Conservation (phyloP, 2,888 invertebrate genomes). For the Chrysodeixis includens region DNA sequence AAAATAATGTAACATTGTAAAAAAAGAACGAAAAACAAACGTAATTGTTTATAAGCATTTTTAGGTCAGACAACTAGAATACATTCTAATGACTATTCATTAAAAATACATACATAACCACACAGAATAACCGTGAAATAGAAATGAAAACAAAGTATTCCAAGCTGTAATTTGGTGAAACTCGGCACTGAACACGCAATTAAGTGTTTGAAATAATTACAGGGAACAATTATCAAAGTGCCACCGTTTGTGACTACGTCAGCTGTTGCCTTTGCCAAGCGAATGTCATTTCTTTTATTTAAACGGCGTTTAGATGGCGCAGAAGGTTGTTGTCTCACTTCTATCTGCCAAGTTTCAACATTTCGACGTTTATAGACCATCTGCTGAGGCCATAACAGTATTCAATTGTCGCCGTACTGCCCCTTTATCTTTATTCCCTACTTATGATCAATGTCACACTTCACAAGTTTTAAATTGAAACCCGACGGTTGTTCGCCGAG, state of each 20-base stretch:
- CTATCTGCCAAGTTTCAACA: conserved; percentile 74
- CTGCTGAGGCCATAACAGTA: conserved; percentile 65
- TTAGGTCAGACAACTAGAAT: neutral
- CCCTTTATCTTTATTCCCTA: conserved; percentile 63
- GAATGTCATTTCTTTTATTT: conserved; percentile 73
- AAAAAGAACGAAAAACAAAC: conserved; percentile 6
- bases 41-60: conserved; percentile 5
- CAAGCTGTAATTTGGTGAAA: conserved; percentile 68
- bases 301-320: conserved; percentile 57
- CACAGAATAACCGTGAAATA: conserved; percentile 39
- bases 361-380: conserved; percentile 80
- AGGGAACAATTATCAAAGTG: conserved; percentile 75
- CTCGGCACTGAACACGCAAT: conserved; percentile 69
- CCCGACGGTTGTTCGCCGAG: neutral
- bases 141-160: conserved; percentile 58
- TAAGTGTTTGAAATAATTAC: conserved; percentile 76
- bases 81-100: conserved; percentile 11
- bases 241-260: conserved; percentile 68
- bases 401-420: conserved; percentile 63
- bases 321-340: conserved; percentile 69
- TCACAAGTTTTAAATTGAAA: conserved; percentile 21
- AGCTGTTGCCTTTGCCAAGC: conserved; percentile 72
- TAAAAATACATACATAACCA: conserved; percentile 31
- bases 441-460: conserved; percentile 45
- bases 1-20: too few relatives aligned